Evolutionary conservation across 2,888 invertebrate species (phyloP), one percentile per base, ranked within the genome.

Genomic region (Eueremaeus valkanovi): DNA sequence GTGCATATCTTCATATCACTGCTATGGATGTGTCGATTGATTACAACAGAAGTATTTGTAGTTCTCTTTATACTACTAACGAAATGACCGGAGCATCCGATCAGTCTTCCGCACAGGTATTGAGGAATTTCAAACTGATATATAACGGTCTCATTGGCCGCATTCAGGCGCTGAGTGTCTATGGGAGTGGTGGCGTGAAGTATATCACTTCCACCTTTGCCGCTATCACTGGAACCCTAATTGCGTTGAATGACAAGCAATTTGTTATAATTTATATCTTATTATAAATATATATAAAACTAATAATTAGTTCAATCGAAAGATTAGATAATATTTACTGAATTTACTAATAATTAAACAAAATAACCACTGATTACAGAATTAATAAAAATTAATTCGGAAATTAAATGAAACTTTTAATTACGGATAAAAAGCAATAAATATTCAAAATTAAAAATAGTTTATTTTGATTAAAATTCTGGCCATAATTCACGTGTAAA

Each of bases 31-130:
- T 92, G 91, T 81, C 89, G 87, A 82, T 89, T 89, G n/a, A 96
- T 88, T 79, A 88, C 85, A 72, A 95, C 89, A 81, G 88, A 89
- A 27, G 93, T 92, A 79, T 90, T 89, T 1, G 93, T 90, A 82
- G 89, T 89, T 40, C 88, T 85, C 83, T 92, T 91, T 55, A 86
- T 90, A 81, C 88, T 88, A 79, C 90, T 89, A n/a, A 96, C 89
- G 84, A 90, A 91, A 55, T 87, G 85, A 61, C 94, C 94, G 80
- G 89, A 88, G 81, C 89, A 89, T 55, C 96, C 96, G 83, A 95
- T 95, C 80, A 96, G 86, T 76, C 90, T 88, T 24, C 95, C 95
- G 76, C 94, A 92, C 78, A 93, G 85, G 75, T 86, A 82, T 68
- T 83, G 81, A 3, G 85, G 85, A 76, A 85, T 82, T 78, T 84